Conservation (phyloP, 2,888 invertebrate species). For the Limnephilus rhombicus region DNA sequence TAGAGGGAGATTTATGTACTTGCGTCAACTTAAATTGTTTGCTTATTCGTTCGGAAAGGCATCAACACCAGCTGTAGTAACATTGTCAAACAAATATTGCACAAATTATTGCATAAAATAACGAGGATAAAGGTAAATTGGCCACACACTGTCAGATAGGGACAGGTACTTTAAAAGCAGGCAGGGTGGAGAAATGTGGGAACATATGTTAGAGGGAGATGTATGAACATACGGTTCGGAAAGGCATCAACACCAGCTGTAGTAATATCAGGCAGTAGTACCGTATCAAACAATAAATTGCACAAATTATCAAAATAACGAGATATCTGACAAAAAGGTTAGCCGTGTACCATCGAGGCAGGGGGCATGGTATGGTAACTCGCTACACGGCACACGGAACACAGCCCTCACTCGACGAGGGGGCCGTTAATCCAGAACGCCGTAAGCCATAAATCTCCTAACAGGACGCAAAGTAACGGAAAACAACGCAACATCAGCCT, state of each 20-base stretch:
- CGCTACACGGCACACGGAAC: background rate
- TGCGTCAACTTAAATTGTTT: too few species aligned
- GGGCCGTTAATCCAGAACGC: conserved; percentile 45
- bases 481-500: conserved; percentile 48
- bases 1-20: too few species aligned
- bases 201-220: too few species aligned
- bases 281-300: too few species aligned
- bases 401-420: background rate
- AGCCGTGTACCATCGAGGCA: background rate
- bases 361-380: background rate
- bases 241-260: background rate
- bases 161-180: too few species aligned
- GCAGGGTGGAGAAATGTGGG: too few species aligned
- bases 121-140: too few species aligned
- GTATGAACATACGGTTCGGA: background rate
- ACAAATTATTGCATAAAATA: too few species aligned
- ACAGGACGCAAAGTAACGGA: conserved; percentile 52
- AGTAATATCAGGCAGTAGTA: background rate
- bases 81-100: background rate
- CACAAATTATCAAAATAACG: too few species aligned
- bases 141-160: too few species aligned
- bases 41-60: background rate
- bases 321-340: background rate
- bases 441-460: conserved; percentile 53
- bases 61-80: background rate